Conservation (phyloP, 2,113 vertebrate genomes). For the Podarcis raffonei region DNA sequence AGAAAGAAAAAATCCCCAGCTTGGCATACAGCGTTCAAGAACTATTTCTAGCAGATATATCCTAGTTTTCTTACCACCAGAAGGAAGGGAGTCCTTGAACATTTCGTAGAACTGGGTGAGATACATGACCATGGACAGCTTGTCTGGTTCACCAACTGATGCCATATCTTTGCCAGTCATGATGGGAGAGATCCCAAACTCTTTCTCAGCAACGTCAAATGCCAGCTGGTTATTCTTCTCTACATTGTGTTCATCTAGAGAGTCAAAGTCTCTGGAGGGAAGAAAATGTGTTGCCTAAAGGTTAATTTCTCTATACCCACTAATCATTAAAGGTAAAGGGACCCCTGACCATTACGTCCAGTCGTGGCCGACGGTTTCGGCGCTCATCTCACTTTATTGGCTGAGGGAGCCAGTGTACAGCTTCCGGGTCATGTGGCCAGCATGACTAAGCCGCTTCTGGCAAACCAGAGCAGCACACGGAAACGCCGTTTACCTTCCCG, state of each 20-base stretch:
- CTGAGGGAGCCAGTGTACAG: too few relatives aligned
- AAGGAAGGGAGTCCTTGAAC: slow-evolving; percentile 94
- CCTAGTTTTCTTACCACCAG: slow-evolving; percentile 80
- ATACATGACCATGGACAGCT: slow-evolving; percentile 99
- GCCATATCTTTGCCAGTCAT: slow-evolving; percentile 99
- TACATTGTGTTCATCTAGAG: slow-evolving; percentile 89
- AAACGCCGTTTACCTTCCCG: too few relatives aligned
- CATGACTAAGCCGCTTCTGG: too few relatives aligned
- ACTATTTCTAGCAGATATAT: background rate
- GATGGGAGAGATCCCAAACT: slow-evolving; percentile 96
- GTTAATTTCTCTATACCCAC: background rate
- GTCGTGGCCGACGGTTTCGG: too few relatives aligned
- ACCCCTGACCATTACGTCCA: too few relatives aligned
- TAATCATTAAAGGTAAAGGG: background rate
- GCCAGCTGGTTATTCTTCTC: slow-evolving; percentile 95
- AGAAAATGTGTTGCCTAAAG: slow-evolving; percentile 25
- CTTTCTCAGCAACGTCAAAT: slow-evolving; percentile 92
- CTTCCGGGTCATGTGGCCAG: too few relatives aligned
- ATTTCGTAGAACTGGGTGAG: slow-evolving; percentile 99
- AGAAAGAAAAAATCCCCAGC: too few relatives aligned
- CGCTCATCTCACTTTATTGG: too few relatives aligned
- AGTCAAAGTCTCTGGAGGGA: slow-evolving; percentile 88
- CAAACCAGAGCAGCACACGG: too few relatives aligned
- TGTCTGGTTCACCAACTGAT: slow-evolving; percentile 93
- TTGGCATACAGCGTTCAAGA: background rate